Percentiles rank a stretch among this genome's conserved stretches.
Conservation (phyloP, 1,140 invertebrate species). For the Penaeus chinensis region DNA sequence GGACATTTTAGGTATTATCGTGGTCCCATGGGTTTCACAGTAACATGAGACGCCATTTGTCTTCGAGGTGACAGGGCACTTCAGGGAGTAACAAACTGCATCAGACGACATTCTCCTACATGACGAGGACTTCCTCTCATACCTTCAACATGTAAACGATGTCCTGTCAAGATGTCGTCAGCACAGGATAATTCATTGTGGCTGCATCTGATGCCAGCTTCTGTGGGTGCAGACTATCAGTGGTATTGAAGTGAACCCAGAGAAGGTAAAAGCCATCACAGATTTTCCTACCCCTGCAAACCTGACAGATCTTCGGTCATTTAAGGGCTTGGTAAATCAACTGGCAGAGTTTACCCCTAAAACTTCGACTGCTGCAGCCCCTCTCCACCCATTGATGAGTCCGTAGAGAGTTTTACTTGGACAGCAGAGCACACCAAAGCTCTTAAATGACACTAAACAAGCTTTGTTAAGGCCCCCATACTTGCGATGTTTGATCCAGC, state of each 20-base stretch:
- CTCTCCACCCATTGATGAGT: background rate
- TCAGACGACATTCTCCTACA: background rate
- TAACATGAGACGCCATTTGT: background rate
- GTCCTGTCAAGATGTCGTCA: background rate
- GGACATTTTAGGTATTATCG: background rate
- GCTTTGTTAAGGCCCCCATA: background rate
- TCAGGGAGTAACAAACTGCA: background rate
- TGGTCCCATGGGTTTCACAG: background rate
- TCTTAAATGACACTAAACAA: constrained; percentile 1
- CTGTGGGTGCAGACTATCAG: background rate
- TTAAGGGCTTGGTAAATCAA: constrained; percentile 17
- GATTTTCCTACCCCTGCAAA: constrained; percentile 23
- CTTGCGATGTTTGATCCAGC: background rate
- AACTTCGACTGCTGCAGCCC: background rate
- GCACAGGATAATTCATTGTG: background rate
- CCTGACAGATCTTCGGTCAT: constrained; percentile 22
- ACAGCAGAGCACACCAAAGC: background rate
- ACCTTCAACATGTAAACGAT: too few relatives aligned
- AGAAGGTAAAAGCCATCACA: too few relatives aligned
- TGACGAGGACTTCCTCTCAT: too few relatives aligned
- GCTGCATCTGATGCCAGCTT: background rate
- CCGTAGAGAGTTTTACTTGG: too few relatives aligned
- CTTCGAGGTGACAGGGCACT: background rate
- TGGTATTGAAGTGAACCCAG: background rate
- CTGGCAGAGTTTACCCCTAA: constrained; percentile 13